Conservation (phyloP, 1,140 invertebrate species). For the Acyrthosiphon pisum region DNA sequence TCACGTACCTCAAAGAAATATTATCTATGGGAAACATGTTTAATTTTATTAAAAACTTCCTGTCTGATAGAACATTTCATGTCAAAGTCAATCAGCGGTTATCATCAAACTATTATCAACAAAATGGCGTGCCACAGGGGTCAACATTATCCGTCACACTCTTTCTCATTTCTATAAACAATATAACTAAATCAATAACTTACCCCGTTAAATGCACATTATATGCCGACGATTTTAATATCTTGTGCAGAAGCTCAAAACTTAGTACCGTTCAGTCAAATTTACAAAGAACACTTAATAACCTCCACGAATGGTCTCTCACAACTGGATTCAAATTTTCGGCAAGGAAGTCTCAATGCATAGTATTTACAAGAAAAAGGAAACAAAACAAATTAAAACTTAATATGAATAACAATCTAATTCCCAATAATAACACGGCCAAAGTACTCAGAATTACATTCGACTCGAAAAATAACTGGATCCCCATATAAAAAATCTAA, state of each 20-base stretch:
- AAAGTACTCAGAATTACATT: not conserved
- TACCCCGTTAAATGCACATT: not conserved
- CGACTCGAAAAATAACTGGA: too few species aligned
- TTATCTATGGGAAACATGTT: not conserved
- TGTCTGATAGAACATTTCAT: too few species aligned
- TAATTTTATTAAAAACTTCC: too few species aligned
- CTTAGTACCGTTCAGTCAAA: not conserved
- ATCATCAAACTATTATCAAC: not conserved
- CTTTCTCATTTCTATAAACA: not conserved
- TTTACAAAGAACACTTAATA: not conserved
- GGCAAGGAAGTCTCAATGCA: not conserved
- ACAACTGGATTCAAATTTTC: not conserved
- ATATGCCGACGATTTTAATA: slow-evolving; percentile 24
- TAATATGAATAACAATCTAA: not conserved
- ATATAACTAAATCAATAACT: not conserved
- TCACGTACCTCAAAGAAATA: not conserved
- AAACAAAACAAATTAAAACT: not conserved
- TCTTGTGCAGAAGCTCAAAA: not conserved
- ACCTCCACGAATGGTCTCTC: not conserved
- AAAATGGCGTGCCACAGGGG: slow-evolving; percentile 54
- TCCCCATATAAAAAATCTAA: too few species aligned
- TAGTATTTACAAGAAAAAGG: not conserved
- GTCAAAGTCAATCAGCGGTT: too few species aligned
- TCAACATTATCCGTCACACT: not conserved
- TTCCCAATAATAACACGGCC: not conserved